Evolutionary conservation across 2,888 invertebrate species (phyloP).

Genomic region (Poecilus cupreus): DNA sequence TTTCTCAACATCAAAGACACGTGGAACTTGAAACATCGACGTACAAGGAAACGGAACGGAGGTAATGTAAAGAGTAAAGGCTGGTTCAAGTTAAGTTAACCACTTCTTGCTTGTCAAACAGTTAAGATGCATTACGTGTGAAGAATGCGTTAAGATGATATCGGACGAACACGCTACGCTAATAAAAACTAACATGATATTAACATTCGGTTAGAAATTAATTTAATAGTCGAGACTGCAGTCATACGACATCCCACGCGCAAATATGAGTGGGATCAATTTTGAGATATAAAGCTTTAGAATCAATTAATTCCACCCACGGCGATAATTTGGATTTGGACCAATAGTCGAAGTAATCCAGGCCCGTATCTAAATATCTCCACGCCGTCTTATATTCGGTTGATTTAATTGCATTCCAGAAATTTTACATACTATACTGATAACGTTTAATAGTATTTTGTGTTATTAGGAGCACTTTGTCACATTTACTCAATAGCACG

Average conservation of each 20-base stretch:
- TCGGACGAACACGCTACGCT: constrained; percentile 25
- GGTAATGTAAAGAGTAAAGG: too few relatives aligned
- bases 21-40: background rate
- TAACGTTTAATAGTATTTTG: too few relatives aligned
- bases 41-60: constrained; percentile 45
- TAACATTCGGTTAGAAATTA: constrained; percentile 31
- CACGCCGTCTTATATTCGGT: too few relatives aligned
- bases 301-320: constrained; percentile 53
- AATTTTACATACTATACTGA: too few relatives aligned
- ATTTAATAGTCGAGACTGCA: constrained; percentile 8
- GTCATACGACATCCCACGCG: background rate
- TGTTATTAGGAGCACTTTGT: too few relatives aligned
- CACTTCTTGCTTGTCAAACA: constrained; percentile 52
- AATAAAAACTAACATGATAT: constrained; percentile 49
- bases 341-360: background rate
- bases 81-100: constrained; percentile 11
- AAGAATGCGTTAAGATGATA: constrained; percentile 51
- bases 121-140: constrained; percentile 54
- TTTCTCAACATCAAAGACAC: constrained; percentile 48
- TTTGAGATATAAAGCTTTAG: constrained; percentile 22
- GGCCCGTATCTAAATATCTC: background rate
- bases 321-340: constrained; percentile 10
- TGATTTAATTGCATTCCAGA: too few relatives aligned
- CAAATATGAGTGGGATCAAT: constrained; percentile 25
- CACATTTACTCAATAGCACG: too few relatives aligned